Conservation (phyloP, 2,113 vertebrate species). For the Ciconia boyciana region DNA sequence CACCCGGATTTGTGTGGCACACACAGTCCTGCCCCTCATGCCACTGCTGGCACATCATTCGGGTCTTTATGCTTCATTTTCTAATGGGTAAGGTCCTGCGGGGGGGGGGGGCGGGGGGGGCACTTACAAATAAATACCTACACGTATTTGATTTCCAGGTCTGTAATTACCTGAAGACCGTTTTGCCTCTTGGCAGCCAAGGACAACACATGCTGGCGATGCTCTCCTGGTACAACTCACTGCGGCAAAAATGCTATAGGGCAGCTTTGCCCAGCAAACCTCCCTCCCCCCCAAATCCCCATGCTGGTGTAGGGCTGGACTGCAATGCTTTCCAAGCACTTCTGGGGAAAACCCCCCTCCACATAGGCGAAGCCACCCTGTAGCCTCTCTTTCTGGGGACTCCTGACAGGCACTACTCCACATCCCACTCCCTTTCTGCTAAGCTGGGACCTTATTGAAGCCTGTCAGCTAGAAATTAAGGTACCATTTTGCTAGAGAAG, state of each 20-base stretch:
- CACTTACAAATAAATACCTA: background rate
- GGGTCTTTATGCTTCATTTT: background rate
- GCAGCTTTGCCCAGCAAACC: background rate
- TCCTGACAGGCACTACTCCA: background rate
- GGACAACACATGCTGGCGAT: background rate
- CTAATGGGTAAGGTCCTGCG: background rate
- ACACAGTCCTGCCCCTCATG: background rate
- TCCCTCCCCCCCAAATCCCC: background rate
- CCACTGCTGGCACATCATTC: background rate
- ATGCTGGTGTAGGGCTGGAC: background rate
- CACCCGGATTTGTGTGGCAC: background rate
- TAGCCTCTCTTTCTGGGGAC: background rate
- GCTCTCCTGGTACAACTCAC: background rate
- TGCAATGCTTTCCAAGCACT: background rate
- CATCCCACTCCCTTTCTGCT: background rate
- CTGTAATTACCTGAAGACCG: background rate
- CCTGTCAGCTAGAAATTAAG: background rate
- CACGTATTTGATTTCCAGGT: background rate
- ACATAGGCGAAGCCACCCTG: background rate
- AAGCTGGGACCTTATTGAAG: background rate
- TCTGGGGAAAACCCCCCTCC: background rate
- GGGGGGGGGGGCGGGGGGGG: background rate
- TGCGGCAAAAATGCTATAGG: background rate
- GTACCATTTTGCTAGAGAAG: background rate
- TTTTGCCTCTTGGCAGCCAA: background rate